Conservation (phyloP, 1,140 invertebrate genomes). For the Adoxophyes honmai region DNA sequence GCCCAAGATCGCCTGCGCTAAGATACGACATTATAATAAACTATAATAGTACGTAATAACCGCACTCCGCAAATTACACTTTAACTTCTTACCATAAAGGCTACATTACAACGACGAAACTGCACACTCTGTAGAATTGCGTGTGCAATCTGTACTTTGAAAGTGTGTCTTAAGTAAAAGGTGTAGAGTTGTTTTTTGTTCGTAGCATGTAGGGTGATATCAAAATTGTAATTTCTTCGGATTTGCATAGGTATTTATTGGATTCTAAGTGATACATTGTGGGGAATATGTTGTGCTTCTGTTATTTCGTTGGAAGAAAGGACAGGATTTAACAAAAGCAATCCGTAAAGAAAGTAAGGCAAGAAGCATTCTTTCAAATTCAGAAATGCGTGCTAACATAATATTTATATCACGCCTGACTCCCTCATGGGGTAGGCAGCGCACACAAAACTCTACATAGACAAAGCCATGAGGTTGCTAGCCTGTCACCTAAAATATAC, state of each 20-base stretch:
- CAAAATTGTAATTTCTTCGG: conserved; percentile 6
- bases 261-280: conserved; percentile 12
- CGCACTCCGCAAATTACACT: not conserved
- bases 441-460: too few species aligned
- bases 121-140: not conserved
- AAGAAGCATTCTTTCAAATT: too few species aligned
- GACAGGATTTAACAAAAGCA: too few species aligned
- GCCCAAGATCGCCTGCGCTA: not conserved
- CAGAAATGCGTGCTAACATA: too few species aligned
- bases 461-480: too few species aligned
- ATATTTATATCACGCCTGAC: too few species aligned
- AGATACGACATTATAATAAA: conserved; percentile 14
- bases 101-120: not conserved
- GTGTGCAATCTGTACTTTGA: not conserved
- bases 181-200: not conserved
- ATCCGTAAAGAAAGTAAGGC: too few species aligned
- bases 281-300: not conserved
- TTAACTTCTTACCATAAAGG: not conserved
- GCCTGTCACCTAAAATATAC: too few species aligned
- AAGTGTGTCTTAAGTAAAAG: not conserved
- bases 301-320: not conserved
- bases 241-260: conserved; percentile 12
- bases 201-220: not conserved
- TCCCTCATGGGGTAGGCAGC: too few species aligned
- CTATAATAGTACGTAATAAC: not conserved